phyloP scores from a whole-genome alignment of 2,797 vertebrate genomes.

The Arnoldichthys spilopterus region DNA sequence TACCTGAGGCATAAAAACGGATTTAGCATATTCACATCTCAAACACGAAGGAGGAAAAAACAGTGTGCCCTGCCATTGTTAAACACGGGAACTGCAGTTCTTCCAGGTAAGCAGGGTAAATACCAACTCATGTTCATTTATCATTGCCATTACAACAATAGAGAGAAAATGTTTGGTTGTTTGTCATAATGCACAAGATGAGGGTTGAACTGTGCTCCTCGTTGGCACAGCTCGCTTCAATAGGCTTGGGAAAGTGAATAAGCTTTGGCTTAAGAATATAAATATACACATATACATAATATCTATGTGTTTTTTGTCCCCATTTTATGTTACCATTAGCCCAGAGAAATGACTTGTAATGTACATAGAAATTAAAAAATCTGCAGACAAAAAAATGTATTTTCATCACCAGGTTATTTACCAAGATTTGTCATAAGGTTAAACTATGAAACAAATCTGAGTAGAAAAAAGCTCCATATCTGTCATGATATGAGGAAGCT shows the following conservation, averaged over 20 bases:
- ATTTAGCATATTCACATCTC: constrained; percentile 45
- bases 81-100: constrained; percentile 31
- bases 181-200: constrained; percentile 27
- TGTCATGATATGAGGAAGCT: too few species aligned
- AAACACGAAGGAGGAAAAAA: constrained; percentile 13
- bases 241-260: neutral
- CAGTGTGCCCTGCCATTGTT: constrained; percentile 22
- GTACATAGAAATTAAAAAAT: too few species aligned
- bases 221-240: constrained; percentile 5
- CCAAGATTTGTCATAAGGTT: too few species aligned
- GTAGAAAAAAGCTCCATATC: too few species aligned
- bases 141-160: constrained; percentile 25
- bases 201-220: neutral
- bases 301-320: too few species aligned
- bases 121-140: constrained; percentile 29
- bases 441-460: too few species aligned
- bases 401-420: too few species aligned
- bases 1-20: constrained; percentile 37
- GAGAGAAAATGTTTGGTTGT: constrained; percentile 30
- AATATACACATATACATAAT: too few species aligned
- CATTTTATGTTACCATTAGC: too few species aligned
- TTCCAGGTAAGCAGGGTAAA: constrained; percentile 39
- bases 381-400: too few species aligned
- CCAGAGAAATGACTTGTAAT: too few species aligned
- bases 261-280: neutral